Base-by-base conservation (phyloP, 2,888 invertebrate genomes). In the Tachina lurida region DNA sequence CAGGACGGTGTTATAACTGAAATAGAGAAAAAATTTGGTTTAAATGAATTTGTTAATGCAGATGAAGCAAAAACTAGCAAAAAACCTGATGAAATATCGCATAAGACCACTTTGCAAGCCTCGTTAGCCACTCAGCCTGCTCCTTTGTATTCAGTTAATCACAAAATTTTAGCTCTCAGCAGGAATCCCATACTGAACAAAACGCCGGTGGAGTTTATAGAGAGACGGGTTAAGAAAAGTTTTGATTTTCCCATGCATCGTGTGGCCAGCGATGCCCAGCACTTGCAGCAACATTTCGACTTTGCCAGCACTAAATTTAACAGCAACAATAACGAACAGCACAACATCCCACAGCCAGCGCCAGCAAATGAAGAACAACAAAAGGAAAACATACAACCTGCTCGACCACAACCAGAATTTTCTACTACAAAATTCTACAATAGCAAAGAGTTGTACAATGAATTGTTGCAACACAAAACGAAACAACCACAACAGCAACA, bases 381-480 rank as follows among this genome's bases (percentile, higher is more conserved):
- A 70, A 65, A 60, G 47, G 62, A 70, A 45, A 45, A 63, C 73
- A 17, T 77, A 73, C 0, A 73, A 19, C 54, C 43, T 8, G 1
- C 84, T 5, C 89, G 89, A 62, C 79, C 89, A 10, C 91, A 92
- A 88, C 92, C 92, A 0, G 93, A 93, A 77, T 93, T 93, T 84
- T 93, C 93, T 4, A 93, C 93, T 17, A 93, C 93, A 13, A 93
- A 93, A 88, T 93, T 93, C 87, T 93, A 93, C 89, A 93, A 93
- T 84, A 92, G 92, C 89, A 92, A 92, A 82, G 93, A 93, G 87
- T 82, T 93, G 78, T 92, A 93, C 88, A 93, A 91, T 88, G 92
- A 93, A 89, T 91, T 92, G 92, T 88, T 92, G 86, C 89, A 89
- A 79, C 90, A 91, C 84, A 91, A 91, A 87, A 91, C 89, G 70